Conservation (phyloP, 1,140 invertebrate species). For the Papilio aristodemus region DNA sequence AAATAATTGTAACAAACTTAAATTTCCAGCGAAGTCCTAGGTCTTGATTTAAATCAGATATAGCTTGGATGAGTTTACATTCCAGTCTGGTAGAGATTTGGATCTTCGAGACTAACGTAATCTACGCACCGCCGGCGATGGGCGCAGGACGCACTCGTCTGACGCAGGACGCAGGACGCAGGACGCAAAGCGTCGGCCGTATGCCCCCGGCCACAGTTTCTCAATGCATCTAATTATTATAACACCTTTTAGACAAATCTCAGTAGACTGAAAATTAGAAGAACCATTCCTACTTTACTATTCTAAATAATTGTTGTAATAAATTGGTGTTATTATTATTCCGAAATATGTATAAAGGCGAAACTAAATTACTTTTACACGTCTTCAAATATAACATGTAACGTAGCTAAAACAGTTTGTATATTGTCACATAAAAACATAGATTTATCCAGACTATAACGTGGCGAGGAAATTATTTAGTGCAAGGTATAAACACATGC, state of each 20-base stretch:
- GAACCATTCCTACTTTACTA: too few relatives aligned
- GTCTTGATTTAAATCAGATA: slow-evolving; percentile 1
- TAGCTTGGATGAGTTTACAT: slow-evolving; percentile 9
- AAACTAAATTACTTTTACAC: too few relatives aligned
- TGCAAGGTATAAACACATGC: slow-evolving; percentile 32
- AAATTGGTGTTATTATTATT: too few relatives aligned
- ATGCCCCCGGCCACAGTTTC: not conserved
- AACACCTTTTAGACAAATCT: slow-evolving; percentile 18
- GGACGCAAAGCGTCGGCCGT: not conserved
- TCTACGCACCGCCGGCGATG: slow-evolving; percentile 21
- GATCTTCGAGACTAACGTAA: slow-evolving; percentile 23
- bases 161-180: not conserved
- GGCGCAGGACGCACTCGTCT: slow-evolving; percentile 5
- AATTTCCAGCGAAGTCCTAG: not conserved
- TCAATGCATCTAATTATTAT: slow-evolving; percentile 6
- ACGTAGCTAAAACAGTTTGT: slow-evolving; percentile 7
- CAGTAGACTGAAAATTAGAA: too few relatives aligned
- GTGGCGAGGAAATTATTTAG: slow-evolving; percentile 15
- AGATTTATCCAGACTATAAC: slow-evolving; percentile 6
- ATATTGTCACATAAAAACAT: slow-evolving; percentile 30
- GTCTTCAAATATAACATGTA: not conserved
- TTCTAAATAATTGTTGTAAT: too few relatives aligned
- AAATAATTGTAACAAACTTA: too few relatives aligned
- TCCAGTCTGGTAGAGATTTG: slow-evolving; percentile 17
- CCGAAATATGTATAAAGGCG: too few relatives aligned